Evolutionary conservation across 2,797 vertebrate genomes (phyloP), one percentile per base, ranked within the genome.

Genomic region (Schizopygopsis malacanthus): DNA sequence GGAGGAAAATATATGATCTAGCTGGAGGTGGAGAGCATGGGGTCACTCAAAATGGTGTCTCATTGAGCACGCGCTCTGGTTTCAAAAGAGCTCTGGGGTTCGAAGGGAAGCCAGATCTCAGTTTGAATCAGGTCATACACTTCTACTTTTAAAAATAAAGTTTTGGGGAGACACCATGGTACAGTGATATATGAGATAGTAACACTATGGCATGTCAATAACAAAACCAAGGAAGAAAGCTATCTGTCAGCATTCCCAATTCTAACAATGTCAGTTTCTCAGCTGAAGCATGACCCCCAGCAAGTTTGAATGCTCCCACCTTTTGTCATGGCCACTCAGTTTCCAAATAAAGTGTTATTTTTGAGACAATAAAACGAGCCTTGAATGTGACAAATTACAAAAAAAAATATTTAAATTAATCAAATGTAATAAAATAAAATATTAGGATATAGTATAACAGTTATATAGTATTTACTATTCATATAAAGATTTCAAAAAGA

Each of bases 21-120:
- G 65, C 81, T 81, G 76, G 52, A 69, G 73, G 78, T 82, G 59
- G 61, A 75, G 56, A 28, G 28, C 77, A 79, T 69, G 25, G 54
- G 78, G 81, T 81, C 47, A 87, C 50, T 20, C 72, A 67, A 10
- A 37, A 45, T 37, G 25, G 16, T 7, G 4, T 72, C 52, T 61
- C 39, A 72, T 28, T 80, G 39, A 59, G 41, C 37, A 76, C 16
- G 45, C 37, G 15, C 54, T 79, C 73, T 83, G 81, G 52, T 71
- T 67, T 79, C 63, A 61, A 69, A 65, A 79, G 76, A 84, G 79
- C 79, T 86, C 59, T 73, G 78, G 47, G 52, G 59, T 80, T 76
- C 41, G 25, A 67, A 81, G 47, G 50, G 59, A 37, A 77, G 47
- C 25, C 28, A 9, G 54, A n/a, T 41, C 20, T 59, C 54, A 25